Evolutionary conservation across 2,797 vertebrate species (phyloP).

Genomic region (Anguilla obscura): DNA sequence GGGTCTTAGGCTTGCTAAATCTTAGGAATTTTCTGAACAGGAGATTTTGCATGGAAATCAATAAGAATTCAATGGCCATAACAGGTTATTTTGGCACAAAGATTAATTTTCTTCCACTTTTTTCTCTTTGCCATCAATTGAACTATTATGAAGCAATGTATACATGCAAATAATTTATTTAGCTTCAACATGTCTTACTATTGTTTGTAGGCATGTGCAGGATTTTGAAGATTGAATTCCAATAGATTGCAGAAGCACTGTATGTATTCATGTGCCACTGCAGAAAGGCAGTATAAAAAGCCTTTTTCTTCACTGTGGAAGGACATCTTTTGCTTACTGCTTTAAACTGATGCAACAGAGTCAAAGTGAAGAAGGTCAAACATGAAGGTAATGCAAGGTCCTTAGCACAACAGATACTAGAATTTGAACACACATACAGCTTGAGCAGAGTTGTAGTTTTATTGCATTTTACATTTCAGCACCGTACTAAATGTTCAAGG

Average conservation of each 20-base stretch:
- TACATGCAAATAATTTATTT: neutral
- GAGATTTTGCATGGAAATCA: too few relatives aligned
- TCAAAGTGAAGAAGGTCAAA: neutral
- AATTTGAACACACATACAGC: neutral
- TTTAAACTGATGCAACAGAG: neutral
- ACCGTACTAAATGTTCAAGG: neutral
- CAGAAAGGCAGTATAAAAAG: neutral
- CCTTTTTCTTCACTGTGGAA: neutral
- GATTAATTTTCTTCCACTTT: too few relatives aligned
- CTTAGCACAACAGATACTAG: neutral
- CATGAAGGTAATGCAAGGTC: neutral
- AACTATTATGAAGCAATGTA: too few relatives aligned
- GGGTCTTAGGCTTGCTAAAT: too few relatives aligned
- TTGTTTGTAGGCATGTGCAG: neutral
- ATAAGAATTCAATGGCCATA: too few relatives aligned
- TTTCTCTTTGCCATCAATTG: too few relatives aligned
- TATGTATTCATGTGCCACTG: neutral
- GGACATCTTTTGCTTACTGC: neutral
- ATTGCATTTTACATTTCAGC: neutral
- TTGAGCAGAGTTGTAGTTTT: neutral
- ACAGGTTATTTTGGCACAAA: too few relatives aligned
- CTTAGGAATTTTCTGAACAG: too few relatives aligned
- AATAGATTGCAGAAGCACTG: neutral
- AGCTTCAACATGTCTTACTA: neutral
- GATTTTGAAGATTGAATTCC: neutral